phyloP scores from a whole-genome alignment of 2,113 vertebrate species.

The Pterocles orientalis region DNA sequence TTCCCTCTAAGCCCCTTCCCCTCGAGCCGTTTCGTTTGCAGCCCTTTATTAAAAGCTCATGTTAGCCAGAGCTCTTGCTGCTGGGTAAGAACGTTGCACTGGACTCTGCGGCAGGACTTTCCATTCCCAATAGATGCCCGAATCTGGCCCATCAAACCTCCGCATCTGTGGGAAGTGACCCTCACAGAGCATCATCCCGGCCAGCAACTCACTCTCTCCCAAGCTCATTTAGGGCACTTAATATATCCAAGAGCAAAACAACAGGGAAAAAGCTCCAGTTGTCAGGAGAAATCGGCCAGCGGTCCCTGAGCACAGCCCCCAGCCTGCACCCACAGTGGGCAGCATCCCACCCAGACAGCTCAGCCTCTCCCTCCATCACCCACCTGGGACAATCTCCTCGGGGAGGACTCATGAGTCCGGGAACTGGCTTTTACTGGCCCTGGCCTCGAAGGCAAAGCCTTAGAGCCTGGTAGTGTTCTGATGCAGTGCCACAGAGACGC shows the following conservation, averaged over 20 bases:
- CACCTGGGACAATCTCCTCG: not conserved
- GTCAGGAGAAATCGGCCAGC: not conserved
- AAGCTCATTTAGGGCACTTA: not conserved
- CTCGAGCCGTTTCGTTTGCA: not conserved
- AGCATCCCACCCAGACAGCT: not conserved
- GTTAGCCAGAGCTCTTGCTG: conserved; percentile 35
- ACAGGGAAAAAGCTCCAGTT: not conserved
- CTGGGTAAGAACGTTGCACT: not conserved
- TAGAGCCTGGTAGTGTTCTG: not conserved
- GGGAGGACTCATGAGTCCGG: not conserved
- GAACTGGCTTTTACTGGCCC: not conserved
- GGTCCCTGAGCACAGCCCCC: not conserved
- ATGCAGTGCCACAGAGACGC: not conserved
- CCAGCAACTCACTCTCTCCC: rapidly evolving
- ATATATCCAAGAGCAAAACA: not conserved
- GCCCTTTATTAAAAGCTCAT: not conserved
- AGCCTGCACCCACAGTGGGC: not conserved
- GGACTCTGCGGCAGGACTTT: not conserved
- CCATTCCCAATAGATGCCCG: not conserved
- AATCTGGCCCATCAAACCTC: not conserved
- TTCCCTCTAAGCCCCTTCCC: not conserved
- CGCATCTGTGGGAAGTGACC: not conserved
- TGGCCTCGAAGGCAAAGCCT: not conserved
- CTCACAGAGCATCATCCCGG: not conserved
- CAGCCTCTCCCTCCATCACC: conserved; percentile 6